Evolutionary conservation across 2,888 invertebrate genomes (phyloP).

Genomic region (Steinernema carpocapsae): DNA sequence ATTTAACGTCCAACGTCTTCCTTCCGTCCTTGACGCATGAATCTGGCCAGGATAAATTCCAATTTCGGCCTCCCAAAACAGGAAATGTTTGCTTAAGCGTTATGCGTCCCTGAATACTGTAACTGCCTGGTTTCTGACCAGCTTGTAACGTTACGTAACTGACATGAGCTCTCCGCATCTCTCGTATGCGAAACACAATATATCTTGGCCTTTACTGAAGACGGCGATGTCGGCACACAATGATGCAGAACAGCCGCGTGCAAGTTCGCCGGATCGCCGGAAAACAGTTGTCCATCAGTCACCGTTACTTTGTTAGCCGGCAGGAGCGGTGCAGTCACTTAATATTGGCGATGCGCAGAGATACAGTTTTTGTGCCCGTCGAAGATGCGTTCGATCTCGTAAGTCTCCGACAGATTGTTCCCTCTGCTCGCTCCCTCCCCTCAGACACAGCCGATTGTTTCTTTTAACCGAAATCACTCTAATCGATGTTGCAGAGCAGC

Average conservation of each 20-base stretch:
- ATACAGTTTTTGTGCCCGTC: constrained; percentile 34
- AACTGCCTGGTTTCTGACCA: background rate
- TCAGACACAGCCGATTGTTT: background rate
- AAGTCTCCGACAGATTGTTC: background rate
- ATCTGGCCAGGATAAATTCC: constrained; percentile 17
- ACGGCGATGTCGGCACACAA: background rate
- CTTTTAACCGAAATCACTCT: constrained; percentile 18
- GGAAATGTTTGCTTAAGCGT: constrained; percentile 22
- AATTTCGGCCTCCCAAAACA: background rate
- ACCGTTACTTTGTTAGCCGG: constrained; percentile 27
- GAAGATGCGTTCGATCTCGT: constrained; percentile 32
- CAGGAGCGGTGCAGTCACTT: constrained; percentile 11
- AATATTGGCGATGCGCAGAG: constrained; percentile 25
- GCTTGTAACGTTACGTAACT: too few relatives aligned
- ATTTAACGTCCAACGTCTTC: constrained; percentile 25
- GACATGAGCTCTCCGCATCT: too few relatives aligned
- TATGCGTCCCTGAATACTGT: constrained; percentile 1
- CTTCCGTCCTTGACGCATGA: constrained; percentile 25
- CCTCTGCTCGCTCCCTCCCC: background rate
- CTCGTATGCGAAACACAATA: constrained; percentile 20
- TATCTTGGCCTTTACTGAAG: background rate
- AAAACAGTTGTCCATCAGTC: constrained; percentile 23
- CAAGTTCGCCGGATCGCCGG: background rate
- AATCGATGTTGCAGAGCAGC: constrained; percentile 35
- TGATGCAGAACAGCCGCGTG: constrained; percentile 32